A percentile compares a stretch with the other conserved stretches of the same genome.
Conservation (phyloP, 30 jellyfish, hydroid and myxozoan genomes). For the Hydra vulgaris region DNA sequence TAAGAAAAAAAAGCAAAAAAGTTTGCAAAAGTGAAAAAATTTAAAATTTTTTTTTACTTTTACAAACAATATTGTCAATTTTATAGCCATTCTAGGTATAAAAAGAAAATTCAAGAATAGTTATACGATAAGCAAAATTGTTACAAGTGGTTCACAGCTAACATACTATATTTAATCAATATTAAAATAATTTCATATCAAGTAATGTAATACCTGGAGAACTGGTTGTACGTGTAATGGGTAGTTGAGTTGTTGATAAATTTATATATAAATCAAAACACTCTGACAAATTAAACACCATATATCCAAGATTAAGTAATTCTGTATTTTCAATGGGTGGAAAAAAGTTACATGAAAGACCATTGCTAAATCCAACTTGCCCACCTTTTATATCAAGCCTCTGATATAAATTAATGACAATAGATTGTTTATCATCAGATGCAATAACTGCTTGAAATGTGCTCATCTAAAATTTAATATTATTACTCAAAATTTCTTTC, state of each 20-base stretch:
- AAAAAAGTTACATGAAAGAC: not conserved
- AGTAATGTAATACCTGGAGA: not conserved
- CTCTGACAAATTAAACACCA: not conserved
- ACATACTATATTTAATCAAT: too few relatives aligned
- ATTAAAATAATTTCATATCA: too few relatives aligned
- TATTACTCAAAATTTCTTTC: too few relatives aligned
- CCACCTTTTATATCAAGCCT: not conserved
- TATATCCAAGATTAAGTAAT: not conserved
- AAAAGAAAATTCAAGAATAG: too few relatives aligned
- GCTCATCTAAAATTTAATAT: not conserved
- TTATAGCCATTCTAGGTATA: too few relatives aligned
- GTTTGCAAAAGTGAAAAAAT: too few relatives aligned
- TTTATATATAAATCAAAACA: not conserved
- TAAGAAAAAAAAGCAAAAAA: too few relatives aligned
- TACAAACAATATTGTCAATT: too few relatives aligned
- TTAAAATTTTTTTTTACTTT: too few relatives aligned
- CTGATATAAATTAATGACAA: not conserved
- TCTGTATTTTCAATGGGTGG: not conserved
- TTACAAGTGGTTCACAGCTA: too few relatives aligned
- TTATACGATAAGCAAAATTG: too few relatives aligned
- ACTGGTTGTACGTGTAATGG: not conserved
- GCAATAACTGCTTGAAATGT: not conserved
- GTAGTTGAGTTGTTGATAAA: not conserved
- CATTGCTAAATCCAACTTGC: not conserved
- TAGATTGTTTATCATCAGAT: not conserved